These are phyloP conservation scores for Spisula solida DNA, from an alignment of 2,888 invertebrate species.

Conservation along the genomic window DNA sequence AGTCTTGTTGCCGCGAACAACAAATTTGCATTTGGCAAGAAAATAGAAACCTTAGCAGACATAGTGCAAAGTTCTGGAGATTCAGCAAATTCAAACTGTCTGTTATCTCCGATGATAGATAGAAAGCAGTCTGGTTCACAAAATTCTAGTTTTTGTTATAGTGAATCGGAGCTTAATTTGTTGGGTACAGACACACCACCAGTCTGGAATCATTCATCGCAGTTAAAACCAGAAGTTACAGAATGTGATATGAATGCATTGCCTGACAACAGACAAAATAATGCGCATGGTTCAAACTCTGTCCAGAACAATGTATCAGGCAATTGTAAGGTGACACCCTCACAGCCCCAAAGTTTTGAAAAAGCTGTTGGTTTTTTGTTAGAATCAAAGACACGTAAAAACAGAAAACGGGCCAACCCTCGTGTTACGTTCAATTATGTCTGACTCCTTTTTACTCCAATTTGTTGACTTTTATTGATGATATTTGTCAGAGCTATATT, in stretches of 20 bases:
- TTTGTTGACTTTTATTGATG: neutral
- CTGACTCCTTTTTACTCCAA: conserved; percentile 4
- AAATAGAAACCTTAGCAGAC: conserved; percentile 61
- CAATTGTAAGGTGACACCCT: conserved; percentile 56
- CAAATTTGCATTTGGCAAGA: conserved; percentile 30
- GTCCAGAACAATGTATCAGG: conserved; percentile 33
- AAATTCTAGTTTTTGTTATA: conserved; percentile 46
- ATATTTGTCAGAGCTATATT: conserved; percentile 3
- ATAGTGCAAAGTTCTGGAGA: conserved; percentile 53
- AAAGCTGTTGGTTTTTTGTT: conserved; percentile 65
- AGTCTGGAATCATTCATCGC: conserved; percentile 25
- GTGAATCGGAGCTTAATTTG: conserved; percentile 28
- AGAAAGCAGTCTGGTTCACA: conserved; percentile 36
- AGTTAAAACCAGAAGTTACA: neutral
- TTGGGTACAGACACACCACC: conserved; percentile 27
- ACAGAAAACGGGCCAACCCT: conserved; percentile 47
- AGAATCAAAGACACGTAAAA: conserved; percentile 58
- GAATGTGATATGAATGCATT: neutral
- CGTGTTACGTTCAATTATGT: conserved; percentile 67
- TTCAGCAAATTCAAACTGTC: conserved; percentile 32
- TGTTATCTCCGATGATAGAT: conserved; percentile 23
- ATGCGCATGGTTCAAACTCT: neutral
- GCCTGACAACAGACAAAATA: neutral
- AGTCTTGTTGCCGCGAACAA: conserved; percentile 21
- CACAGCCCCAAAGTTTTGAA: conserved; percentile 59